Conservation (phyloP, 2,113 vertebrate species). For the Danio rerio region GRCz12tu NC_133184.1:34116501-34117000, state of each 20-base stretch:
- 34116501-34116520: neutral
- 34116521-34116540: neutral
- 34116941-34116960: neutral
- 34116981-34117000: neutral
- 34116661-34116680: neutral
- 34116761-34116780: constrained; percentile 1
- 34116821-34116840: neutral
- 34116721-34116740: constrained; percentile 40
- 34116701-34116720: neutral
- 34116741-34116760: constrained; percentile 41
- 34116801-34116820: constrained; percentile 6
- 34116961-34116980: neutral
- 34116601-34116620: constrained; percentile 5
- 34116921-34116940: constrained; percentile 30
- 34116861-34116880: constrained; percentile 33
- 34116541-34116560: neutral
- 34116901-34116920: constrained; percentile 32
- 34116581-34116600: neutral
- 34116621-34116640: constrained; percentile 21
- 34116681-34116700: constrained; percentile 21
- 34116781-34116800: constrained; percentile 28
- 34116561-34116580: neutral
- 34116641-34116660: constrained; percentile 26
- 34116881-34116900: constrained; percentile 41
- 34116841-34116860: neutral